Percentiles rank a stretch among this genome's conserved stretches.
Conservation (phyloP, 2,797 vertebrate species). For the Spinibarbus caldwelli region DNA sequence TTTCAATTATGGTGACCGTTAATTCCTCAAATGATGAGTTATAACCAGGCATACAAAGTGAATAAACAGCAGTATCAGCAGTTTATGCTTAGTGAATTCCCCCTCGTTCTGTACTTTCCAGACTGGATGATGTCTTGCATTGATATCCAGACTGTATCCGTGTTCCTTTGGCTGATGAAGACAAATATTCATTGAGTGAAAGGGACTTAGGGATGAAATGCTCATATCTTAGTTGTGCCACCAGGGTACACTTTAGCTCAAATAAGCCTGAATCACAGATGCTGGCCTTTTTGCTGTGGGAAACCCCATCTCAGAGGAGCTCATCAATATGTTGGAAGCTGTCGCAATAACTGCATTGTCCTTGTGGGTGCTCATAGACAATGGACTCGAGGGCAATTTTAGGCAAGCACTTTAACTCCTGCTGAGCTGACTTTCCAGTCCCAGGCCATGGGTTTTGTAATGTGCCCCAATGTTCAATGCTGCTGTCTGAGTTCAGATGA, state of each 20-base stretch:
- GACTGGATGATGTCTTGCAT: neutral
- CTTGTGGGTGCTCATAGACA: slow-evolving; percentile 53
- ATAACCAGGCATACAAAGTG: neutral
- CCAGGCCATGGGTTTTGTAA: slow-evolving; percentile 2
- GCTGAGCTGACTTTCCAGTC: slow-evolving; percentile 23
- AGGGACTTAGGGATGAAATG: slow-evolving; percentile 33
- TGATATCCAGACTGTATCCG: slow-evolving; percentile 1
- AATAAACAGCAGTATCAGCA: neutral
- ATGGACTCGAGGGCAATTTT: slow-evolving; percentile 13
- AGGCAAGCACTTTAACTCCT: slow-evolving; percentile 34
- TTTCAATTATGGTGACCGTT: neutral
- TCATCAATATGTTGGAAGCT: slow-evolving; percentile 64
- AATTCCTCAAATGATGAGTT: neutral
- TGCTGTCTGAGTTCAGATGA: slow-evolving; percentile 4
- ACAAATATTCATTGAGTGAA: slow-evolving; percentile 31
- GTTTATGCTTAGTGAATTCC: slow-evolving; percentile 5
- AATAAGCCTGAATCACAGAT: slow-evolving; percentile 59
- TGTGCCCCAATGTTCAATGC: neutral
- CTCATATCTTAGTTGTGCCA: slow-evolving; percentile 31
- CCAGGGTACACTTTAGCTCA: slow-evolving; percentile 24
- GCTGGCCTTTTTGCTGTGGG: slow-evolving; percentile 60
- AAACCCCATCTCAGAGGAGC: slow-evolving; percentile 52
- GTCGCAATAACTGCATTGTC: slow-evolving; percentile 65
- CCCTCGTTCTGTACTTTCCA: slow-evolving; percentile 12
- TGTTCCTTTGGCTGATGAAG: slow-evolving; percentile 27